Percentiles rank a stretch among this genome's conserved stretches.
phyloP scores from a whole-genome alignment of 1,140 invertebrate species.

The Megalopta genalis region DNA sequence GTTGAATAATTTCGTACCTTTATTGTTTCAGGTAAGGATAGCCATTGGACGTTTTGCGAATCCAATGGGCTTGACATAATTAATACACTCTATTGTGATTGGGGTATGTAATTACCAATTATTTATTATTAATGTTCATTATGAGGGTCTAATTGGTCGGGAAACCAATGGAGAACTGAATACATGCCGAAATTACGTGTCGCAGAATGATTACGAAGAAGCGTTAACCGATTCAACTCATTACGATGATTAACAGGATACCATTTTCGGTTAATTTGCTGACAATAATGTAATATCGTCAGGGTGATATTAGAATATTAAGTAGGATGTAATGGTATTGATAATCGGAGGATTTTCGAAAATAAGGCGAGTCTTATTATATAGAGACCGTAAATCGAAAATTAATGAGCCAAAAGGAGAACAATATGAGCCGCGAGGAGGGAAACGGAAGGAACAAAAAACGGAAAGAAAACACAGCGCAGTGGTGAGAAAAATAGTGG shows the following conservation, averaged over 20 bases:
- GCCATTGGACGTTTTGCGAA: neutral
- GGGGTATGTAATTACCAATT: conserved; percentile 12
- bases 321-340: neutral
- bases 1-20: neutral
- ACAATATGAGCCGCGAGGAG: neutral
- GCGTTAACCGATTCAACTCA: neutral
- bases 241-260: neutral
- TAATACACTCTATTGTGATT: neutral
- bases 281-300: neutral
- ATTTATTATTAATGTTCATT: neutral
- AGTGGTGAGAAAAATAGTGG: neutral
- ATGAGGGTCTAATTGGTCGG: neutral
- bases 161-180: neutral
- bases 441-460: neutral
- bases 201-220: neutral
- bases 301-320: neutral
- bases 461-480: neutral
- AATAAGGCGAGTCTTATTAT: neutral
- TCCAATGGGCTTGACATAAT: neutral
- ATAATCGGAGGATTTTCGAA: neutral
- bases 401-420: neutral
- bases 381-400: neutral
- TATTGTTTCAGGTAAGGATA: conserved; percentile 14
- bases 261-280: neutral
- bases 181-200: neutral